Percentiles rank a stretch among this genome's conserved stretches.
Conservation (phyloP, 2,113 vertebrate species). For the Reinhardtius hippoglossoides region DNA sequence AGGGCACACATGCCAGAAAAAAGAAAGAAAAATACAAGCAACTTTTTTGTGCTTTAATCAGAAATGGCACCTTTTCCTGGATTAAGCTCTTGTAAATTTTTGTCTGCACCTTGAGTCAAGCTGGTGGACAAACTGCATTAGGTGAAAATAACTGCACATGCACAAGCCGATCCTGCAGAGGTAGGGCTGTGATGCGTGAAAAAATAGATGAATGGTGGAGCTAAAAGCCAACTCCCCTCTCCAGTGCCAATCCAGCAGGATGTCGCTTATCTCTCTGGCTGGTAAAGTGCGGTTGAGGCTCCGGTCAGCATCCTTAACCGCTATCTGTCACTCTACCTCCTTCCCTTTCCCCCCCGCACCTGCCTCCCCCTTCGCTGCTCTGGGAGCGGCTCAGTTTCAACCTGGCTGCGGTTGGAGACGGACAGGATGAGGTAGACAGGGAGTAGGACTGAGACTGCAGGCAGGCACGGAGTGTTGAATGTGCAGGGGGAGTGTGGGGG, state of each 20-base stretch:
- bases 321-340: constrained; percentile 61
- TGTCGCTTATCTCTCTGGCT: constrained; percentile 68
- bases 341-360: constrained; percentile 23
- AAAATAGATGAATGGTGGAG: constrained; percentile 29
- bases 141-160: constrained; percentile 1
- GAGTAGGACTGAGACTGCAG: constrained; percentile 50
- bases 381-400: constrained; percentile 68
- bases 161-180: constrained; percentile 17
- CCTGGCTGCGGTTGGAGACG: constrained; percentile 61
- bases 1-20: constrained; percentile 43
- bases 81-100: constrained; percentile 16
- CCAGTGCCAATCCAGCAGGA: constrained; percentile 59
- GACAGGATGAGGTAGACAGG: constrained; percentile 50
- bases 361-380: constrained; percentile 38
- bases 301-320: constrained; percentile 74
- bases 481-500: neutral
- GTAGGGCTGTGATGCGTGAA: neutral
- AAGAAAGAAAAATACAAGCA: constrained; percentile 7
- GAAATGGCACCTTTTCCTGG: constrained; percentile 36
- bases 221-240: constrained; percentile 24
- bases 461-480: constrained; percentile 11
- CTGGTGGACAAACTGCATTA: constrained; percentile 4
- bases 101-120: constrained; percentile 32
- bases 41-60: constrained; percentile 47
- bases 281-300: constrained; percentile 72